Evolutionary conservation across 2,888 invertebrate species (phyloP).

Genomic region (Agrochola litura): DNA sequence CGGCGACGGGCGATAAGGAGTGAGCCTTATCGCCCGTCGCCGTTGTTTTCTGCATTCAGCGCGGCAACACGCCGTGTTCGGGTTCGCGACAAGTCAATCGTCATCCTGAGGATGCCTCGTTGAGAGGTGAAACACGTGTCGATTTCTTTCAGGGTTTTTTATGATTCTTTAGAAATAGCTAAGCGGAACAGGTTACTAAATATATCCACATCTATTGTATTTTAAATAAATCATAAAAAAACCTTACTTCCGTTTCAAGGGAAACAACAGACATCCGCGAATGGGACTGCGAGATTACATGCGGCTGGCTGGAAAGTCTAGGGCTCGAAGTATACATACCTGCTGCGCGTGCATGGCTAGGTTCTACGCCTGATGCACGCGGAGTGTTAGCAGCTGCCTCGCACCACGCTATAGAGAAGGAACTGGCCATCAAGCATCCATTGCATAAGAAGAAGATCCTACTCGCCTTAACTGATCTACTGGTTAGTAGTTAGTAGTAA

Average conservation of each 20-base stretch:
- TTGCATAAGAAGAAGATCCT: conserved; percentile 98
- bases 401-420: conserved; percentile 96
- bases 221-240: no score
- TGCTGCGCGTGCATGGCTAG: conserved; percentile 96
- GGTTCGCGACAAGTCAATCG: no score
- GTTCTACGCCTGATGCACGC: conserved; percentile 92
- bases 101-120: no score
- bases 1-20: no score
- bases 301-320: conserved; percentile 95
- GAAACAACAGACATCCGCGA: conserved; percentile 94
- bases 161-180: no score
- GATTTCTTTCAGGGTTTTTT: no score
- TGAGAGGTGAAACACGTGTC: no score
- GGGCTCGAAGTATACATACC: conserved; percentile 95
- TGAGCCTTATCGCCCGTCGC: no score
- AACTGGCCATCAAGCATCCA: conserved; percentile 95
- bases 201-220: no score
- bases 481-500: conserved; percentile 79
- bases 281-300: conserved; percentile 95
- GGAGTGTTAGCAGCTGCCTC: conserved; percentile 93
- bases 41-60: no score
- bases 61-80: no score
- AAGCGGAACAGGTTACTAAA: no score
- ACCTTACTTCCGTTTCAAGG: conserved; percentile 69
- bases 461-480: conserved; percentile 92